Evolutionary conservation across 2,113 vertebrate species (phyloP), one percentile per base, ranked within the genome.

Genomic region (Symphodus melops): DNA sequence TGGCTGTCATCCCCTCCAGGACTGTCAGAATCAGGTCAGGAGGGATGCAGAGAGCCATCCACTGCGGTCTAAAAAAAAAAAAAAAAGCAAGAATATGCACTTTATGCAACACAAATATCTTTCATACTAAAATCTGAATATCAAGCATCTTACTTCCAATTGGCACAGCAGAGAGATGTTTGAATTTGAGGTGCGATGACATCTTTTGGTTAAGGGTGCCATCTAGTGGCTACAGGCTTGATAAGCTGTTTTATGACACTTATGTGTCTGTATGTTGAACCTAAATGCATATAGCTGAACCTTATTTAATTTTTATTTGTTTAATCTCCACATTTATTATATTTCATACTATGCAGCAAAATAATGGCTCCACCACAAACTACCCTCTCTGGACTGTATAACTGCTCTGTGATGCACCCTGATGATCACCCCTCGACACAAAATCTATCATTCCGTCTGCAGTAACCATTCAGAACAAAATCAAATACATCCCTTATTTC

Each of bases 1-100:
- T 97, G 72, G 97, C 95, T 9, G 98, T 99, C 72, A 99, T 94
- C n/a, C 98, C 98, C 89, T 99, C 98, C 73, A 99, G 91, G 39
- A 99, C 91, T 25, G 96, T 99, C 19, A 99, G 95, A 86, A 99
- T 94, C 91, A 99, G 95, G 91, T 99, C 98, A 74, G 98, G 98
- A 42, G 97, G 97, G 75, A 96, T 97, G 82, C 97, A 93, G 49
- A 96, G 95, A 53, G 97, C 97, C 94, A 97, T 96, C 98, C 98
- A 99, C 59, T 96, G 93, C 36, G 98, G 98, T 70, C 98, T 99
- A 83, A 72, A 93, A 90, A 25, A 71, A 83, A 72, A 93, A 90
- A 25, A 71, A 0, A 57, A 1, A 8, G 3, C 10, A 14, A 58
- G 17, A 58, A 21, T 17, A 57, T 3, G 6, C 13, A 60, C 1